Base-by-base conservation (phyloP, 64 coral and sea anemone species). In the Montipora foliosa region DNA sequence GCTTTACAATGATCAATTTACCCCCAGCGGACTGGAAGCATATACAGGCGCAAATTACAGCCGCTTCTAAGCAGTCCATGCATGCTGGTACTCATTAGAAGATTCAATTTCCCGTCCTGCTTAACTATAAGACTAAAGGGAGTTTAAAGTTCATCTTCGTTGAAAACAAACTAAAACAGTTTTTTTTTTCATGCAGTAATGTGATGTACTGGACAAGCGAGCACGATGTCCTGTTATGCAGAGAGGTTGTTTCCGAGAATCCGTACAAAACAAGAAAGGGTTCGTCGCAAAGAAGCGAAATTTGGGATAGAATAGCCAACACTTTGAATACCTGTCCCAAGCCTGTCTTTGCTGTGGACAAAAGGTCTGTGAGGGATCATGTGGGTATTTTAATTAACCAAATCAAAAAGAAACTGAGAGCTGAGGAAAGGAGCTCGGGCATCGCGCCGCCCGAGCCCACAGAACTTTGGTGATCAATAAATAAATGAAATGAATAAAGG, bases 321-420 rank as follows among this genome's bases (percentile, higher is more conserved):
- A 78, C 59, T 74, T 82, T 75, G 29, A 91, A 91, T 80, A 11
- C 9, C 22, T 80, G 44, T 24, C 17, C 76, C 16, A 47, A 19
- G 49, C 76, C 60, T 69, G 15, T 70, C 7, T 79, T 90, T 90
- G 37, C 58, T 12, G 76, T 90, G 6, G 76, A 90, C 25, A 90
- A 82, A 82, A 81, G 62, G 47, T 73, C 60, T 44, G 66, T 91
- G 20, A 80, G 89, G 46, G 89, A 91, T 82, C 78, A 91, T 74
- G 62, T 58, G n/a, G 78, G 89, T 49, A 37, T 37, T 37, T 82
- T 91, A 74, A 58, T 78, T 16, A 89, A 89, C 74, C 12, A 17
- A 48, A 49, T 49, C 17, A 90, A 90, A 70, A 90, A 91, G 66
- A 82, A 91, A 82, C 44, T 82, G 79, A 81, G 78, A 74, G 62